Base-by-base conservation (phyloP, 2,888 invertebrate genomes). In the Tigriopus californicus region DNA sequence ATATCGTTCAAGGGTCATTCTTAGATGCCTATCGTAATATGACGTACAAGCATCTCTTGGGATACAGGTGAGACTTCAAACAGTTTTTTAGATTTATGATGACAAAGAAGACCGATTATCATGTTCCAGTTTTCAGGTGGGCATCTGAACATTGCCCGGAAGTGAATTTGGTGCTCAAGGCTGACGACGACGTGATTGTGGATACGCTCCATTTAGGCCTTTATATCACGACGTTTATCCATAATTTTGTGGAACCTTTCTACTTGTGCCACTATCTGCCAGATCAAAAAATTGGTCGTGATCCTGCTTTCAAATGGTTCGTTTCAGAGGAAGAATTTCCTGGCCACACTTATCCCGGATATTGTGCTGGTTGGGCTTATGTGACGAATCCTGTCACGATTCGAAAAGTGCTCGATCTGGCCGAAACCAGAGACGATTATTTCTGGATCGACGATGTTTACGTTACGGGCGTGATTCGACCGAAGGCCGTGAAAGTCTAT, bases 391-490 rank as follows among this genome's bases (percentile, higher is more conserved):
- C 81, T 81, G 66, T 81, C 81, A 0, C 74, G 76, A 47, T 81
- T 4, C 6, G 20, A 15, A 49, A 22, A 13, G 22, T 49, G 3
- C 22, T 49, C 8, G 22, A 22, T 22, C 5, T 22, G 22, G 13
- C 49, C 15, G 15, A 15, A 11, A 20, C 4, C 49, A 15, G 49
- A 49, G 13, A 15, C 11, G 49, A 75, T 1, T 85, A 82, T 67
- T 85, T 86, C 72, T 86, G 86, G 86, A 82, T 86, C 55, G 86
- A 87, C 67, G 86, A 86, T 69, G 83, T 83, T 41, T 83, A 82
- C 66, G 75, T 86, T 42, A 85, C 86, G 0, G 86, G 85, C 24
- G 73, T 77, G 0, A 67, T 80, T 60, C 78, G 79, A 4, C 40
- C 13, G 2, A 46, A 56, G 10, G 24, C 44, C 18, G 56, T 15